Conservation (phyloP, 2,797 vertebrate genomes). For the Rousettus madagascariensis region DNA sequence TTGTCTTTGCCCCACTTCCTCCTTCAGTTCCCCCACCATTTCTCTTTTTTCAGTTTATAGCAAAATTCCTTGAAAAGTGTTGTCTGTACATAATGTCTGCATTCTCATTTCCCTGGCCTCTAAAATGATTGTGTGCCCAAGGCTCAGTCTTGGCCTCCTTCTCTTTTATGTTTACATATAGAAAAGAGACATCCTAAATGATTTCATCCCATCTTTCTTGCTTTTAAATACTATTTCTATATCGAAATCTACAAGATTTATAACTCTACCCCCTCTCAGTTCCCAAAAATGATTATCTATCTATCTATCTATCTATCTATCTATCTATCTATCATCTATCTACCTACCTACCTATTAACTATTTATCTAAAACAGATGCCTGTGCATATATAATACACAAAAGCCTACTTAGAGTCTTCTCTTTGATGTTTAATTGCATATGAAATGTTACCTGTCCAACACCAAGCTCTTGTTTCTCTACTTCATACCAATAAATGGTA, state of each 20-base stretch:
- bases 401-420: neutral
- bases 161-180: neutral
- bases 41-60: neutral
- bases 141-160: neutral
- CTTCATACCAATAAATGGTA: neutral
- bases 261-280: neutral
- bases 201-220: neutral
- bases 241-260: neutral
- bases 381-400: neutral
- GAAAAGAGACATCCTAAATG: neutral
- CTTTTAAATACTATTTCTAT: neutral
- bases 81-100: neutral
- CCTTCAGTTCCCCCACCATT: neutral
- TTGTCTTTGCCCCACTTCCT: neutral
- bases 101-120: neutral
- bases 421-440: neutral
- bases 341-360: too few species aligned
- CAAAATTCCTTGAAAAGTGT: neutral
- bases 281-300: neutral
- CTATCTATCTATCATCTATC: too few species aligned
- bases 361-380: too few species aligned
- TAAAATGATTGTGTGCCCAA: neutral
- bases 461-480: neutral
- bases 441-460: neutral
- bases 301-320: too few species aligned